Evolutionary conservation across 2,113 vertebrate genomes (phyloP), one percentile per base, ranked within the genome.

Genomic region (Hepsetus odoe): DNA sequence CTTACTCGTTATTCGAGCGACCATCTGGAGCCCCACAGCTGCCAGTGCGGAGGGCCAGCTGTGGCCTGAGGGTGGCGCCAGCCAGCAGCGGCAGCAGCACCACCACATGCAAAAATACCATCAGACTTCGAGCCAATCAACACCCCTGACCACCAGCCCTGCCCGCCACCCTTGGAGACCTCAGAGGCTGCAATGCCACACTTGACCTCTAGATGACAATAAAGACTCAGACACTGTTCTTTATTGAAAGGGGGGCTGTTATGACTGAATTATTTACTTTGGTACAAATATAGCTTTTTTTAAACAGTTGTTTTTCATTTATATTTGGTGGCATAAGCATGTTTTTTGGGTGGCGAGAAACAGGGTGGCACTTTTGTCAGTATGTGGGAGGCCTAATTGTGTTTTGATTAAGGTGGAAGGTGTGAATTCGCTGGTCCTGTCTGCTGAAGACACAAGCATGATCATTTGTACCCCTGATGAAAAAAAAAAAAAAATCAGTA

Each of bases 191-290:
- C 69, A 56, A 72, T 85, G 68, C 80, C 72, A 40, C 7, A 18
- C 65, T 69, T 28, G 51, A 84, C 83, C 93, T 85, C 86, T 89
- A 91, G 93, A 90, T 93, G 91, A 91, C 89, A 90, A 84, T 90
- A 87, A 79, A 89, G 87, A 82, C 85, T 86, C 88, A 26, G 58
- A 76, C 79, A 26, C 55, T 28, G 26, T 16, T 18, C 1, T 28
- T 79, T 18, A 18, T 2, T 86, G 82, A 64, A 4, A 2, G 42
- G 42, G 13, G 28, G 5, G 28, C 7, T 49, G 65, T 32, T n/a
- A 14, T 66, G 44, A 85, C 77, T 92, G 82, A 91, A 91, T 91
- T 91, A 93, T 92, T 90, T 83, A 89, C 86, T 89, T 87, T 35
- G 89, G 82, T 80, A 84, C 86, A 90, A 90, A 91, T 87, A 90